Conservation (phyloP, 92 coral and sea anemone genomes). For the Parazoanthus atlanticus region DNA sequence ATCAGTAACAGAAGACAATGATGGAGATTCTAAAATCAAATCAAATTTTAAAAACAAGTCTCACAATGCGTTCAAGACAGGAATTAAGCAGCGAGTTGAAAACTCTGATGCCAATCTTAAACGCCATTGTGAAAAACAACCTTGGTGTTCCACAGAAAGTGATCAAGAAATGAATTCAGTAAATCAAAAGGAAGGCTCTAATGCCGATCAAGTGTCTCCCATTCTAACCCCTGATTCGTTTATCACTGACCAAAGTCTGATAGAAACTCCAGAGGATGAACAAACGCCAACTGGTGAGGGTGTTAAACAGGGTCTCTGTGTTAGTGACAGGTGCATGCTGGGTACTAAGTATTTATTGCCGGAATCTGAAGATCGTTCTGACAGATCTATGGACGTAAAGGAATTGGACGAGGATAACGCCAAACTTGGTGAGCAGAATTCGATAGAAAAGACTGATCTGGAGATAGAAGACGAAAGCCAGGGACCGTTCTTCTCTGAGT, state of each 20-base stretch:
- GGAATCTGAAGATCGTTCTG: not conserved
- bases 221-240: slow-evolving; percentile 42
- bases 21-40: not conserved
- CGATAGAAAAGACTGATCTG: not conserved
- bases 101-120: not conserved
- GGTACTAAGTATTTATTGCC: not conserved
- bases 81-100: not conserved
- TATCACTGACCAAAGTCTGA: slow-evolving; percentile 20
- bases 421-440: not conserved
- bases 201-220: not conserved
- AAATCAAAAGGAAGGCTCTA: not conserved
- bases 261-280: not conserved
- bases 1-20: not conserved
- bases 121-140: not conserved
- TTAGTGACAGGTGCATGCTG: not conserved
- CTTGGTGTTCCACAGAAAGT: not conserved
- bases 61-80: not conserved
- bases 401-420: not conserved
- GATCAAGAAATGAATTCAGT: not conserved
- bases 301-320: not conserved
- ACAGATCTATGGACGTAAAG: not conserved
- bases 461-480: not conserved
- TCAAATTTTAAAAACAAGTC: not conserved
- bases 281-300: not conserved
- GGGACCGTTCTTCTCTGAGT: not conserved